phyloP scores from a whole-genome alignment of 2,797 vertebrate genomes.

The Taeniopygia guttata region DNA sequence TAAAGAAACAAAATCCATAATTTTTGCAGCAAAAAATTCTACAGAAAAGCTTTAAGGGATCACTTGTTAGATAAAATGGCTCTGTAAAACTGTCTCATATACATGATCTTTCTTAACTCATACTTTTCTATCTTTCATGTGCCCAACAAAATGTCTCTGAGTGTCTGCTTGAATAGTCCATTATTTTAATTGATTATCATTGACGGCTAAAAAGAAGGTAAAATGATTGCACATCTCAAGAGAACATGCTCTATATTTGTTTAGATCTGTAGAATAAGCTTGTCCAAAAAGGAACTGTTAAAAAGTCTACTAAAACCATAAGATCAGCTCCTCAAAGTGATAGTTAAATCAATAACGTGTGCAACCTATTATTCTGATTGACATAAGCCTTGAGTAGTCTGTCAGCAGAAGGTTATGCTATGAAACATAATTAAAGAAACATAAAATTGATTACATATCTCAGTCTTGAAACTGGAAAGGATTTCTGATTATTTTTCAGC shows the following conservation, averaged over 20 bases:
- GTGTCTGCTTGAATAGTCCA: not conserved
- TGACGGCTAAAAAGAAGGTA: not conserved
- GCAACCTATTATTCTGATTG: slow-evolving; percentile 55
- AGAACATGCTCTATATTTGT: slow-evolving; percentile 7
- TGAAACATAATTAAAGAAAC: slow-evolving; percentile 60
- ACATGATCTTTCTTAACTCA: not conserved
- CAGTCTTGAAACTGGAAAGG: not conserved
- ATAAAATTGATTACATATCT: slow-evolving; percentile 50
- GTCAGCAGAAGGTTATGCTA: slow-evolving; percentile 52
- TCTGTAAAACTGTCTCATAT: not conserved
- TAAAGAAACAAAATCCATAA: not conserved
- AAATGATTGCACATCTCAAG: not conserved
- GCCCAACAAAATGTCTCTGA: not conserved
- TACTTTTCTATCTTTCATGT: not conserved
- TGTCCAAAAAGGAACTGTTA: slow-evolving; percentile 15
- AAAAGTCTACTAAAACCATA: slow-evolving; percentile 35
- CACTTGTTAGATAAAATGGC: not conserved
- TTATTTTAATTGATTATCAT: slow-evolving; percentile 29
- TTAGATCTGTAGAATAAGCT: slow-evolving; percentile 9
- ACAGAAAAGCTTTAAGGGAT: not conserved
- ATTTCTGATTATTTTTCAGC: slow-evolving; percentile 38
- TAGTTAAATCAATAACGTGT: slow-evolving; percentile 55
- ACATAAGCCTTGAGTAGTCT: slow-evolving; percentile 44
- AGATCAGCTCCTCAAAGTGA: slow-evolving; percentile 38
- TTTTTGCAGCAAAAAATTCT: not conserved